Conservation (phyloP, 1,140 invertebrate species). For the Drosophila tropicalis region DNA sequence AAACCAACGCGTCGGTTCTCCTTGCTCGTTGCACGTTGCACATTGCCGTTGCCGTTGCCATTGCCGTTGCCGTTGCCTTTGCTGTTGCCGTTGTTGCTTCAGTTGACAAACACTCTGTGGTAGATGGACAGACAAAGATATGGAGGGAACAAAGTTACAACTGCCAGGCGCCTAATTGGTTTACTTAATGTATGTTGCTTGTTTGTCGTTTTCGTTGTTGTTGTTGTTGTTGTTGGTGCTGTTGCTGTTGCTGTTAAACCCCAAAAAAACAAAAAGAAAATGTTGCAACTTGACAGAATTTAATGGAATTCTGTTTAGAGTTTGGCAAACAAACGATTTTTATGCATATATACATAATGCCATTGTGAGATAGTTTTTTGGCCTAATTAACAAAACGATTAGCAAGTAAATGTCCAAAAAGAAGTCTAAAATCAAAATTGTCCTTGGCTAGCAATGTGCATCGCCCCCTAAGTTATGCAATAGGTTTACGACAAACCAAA, state of each 20-base stretch:
- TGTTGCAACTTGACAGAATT: slow-evolving; percentile 1
- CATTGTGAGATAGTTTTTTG: no score
- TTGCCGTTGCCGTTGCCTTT: no score
- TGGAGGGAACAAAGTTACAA: slow-evolving; percentile 23
- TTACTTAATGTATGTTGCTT: slow-evolving; percentile 49
- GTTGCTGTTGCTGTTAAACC: not conserved
- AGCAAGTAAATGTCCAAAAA: no score
- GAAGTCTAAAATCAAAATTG: no score
- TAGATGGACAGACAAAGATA: slow-evolving; percentile 23
- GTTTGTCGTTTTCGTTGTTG: not conserved
- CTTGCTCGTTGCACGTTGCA: no score
- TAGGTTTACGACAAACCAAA: no score
- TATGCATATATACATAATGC: no score
- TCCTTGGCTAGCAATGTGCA: no score
- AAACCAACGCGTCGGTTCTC: not conserved
- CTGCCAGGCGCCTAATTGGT: slow-evolving; percentile 59
- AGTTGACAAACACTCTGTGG: slow-evolving; percentile 16
- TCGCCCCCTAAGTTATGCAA: no score
- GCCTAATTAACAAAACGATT: no score
- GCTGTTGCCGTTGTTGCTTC: slow-evolving; percentile 6
- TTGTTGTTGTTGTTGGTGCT: not conserved
- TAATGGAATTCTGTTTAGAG: not conserved
- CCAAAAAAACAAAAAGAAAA: not conserved
- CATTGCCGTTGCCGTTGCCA: no score
- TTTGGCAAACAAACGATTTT: not conserved